A percentile compares a stretch with the other conserved stretches of the same genome.
Conservation (phyloP, 2,797 vertebrate species). For the Centropyge bicolor region DNA sequence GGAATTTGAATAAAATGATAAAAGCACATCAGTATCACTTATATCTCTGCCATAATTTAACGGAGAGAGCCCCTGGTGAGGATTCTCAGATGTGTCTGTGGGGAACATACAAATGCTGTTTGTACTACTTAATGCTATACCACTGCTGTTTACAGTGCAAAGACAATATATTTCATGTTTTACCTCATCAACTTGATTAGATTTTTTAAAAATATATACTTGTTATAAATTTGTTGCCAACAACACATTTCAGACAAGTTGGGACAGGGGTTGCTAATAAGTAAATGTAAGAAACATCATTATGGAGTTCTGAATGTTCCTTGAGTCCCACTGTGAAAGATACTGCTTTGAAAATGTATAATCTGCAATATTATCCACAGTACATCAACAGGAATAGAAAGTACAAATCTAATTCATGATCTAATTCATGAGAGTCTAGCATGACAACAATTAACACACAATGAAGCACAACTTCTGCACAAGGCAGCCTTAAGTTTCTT, state of each 20-base stretch:
- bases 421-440: slow-evolving; percentile 50
- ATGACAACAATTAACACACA: slow-evolving; percentile 68
- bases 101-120: slow-evolving; percentile 10
- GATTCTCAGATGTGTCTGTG: slow-evolving; percentile 21
- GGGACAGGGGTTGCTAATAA: neutral
- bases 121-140: neutral
- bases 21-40: slow-evolving; percentile 29
- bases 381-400: slow-evolving; percentile 25
- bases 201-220: too few relatives aligned
- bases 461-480: slow-evolving; percentile 61
- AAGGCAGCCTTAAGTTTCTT: slow-evolving; percentile 65
- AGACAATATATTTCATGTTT: too few relatives aligned
- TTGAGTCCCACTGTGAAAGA: neutral
- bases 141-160: neutral
- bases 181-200: too few relatives aligned
- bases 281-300: neutral
- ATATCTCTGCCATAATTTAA: slow-evolving; percentile 28
- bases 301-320: neutral
- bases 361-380: neutral
- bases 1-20: slow-evolving; percentile 47
- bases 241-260: too few relatives aligned
- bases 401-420: slow-evolving; percentile 46
- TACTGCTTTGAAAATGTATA: slow-evolving; percentile 12
- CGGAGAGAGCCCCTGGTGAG: neutral
- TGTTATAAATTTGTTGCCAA: too few relatives aligned